Evolutionary conservation across 23 tunicate genomes (phyloP), one percentile per base, ranked within the genome.

Genomic region (Aplidium turbinatum): DNA sequence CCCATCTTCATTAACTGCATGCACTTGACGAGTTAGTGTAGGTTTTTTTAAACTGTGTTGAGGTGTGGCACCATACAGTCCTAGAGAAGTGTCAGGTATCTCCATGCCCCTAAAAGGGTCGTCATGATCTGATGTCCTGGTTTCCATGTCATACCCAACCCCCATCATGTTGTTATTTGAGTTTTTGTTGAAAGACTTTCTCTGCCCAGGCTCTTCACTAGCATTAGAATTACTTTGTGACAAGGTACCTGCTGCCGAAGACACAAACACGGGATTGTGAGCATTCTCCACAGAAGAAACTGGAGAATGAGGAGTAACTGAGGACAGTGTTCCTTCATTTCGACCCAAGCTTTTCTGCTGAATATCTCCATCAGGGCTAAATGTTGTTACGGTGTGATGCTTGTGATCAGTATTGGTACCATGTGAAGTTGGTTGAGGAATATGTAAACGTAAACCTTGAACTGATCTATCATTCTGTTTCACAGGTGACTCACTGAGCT

Each of bases 51-150:
- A 11, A 28, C 50, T 38, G 2, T 65, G 72, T 4, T 65, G 9
- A 9, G 68, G 68, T 5, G 68, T 60, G 68, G 13, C 5, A 13
- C 50, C 18, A 31, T 62, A 46, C 45, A 76, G 47, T 4, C 60
- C 58, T 18, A 76, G 58, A 1, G 82, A 76, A 28, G 34, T 76
- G 82, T 76, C 57, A 23, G 82, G 72, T 27, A 76, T 62, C 4
- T 61, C 72, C 18, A 76, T 29, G 3, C 72, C 72, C 7, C 29
- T 20, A 21, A 76, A 76, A n/a, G 51, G 47, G 22, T 76, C 82
- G 4, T 76, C 82, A 57, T 57, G 23, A 31, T 76, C 72, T 18
- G 72, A 65, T 3, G 25, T 36, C 16, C 50, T 11, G 16, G 13
- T 42, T 42, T 42, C 13, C 11, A 9, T 42, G 50, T 42, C 16